Evolutionary conservation across 2,888 invertebrate genomes (phyloP), one percentile per base, ranked within the genome.

Genomic region (Morpho deidamia): DNA sequence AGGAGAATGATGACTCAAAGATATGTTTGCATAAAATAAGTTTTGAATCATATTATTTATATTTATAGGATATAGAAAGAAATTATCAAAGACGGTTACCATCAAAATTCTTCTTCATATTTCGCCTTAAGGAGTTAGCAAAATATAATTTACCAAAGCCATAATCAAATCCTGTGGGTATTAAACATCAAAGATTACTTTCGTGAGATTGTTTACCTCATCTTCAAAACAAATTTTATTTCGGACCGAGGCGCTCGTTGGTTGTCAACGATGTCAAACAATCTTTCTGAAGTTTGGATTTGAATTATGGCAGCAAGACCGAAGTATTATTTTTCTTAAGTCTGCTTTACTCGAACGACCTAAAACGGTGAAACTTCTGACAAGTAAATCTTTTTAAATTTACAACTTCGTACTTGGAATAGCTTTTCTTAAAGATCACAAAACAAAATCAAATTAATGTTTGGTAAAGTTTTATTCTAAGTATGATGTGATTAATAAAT

Each of bases 301-400:
- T 74, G 69, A 72, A 74, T 74, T 73, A 70, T 70, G 60, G 64
- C 51, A 39, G 52, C 55, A 54, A 59, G 56, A 56, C 59, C 59
- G 54, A 58, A 69, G 75, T 69, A 78, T 77, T 77, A 76, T 79
- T 78, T 78, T 70, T 69, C 49, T 7, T 70, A 74, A 76, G 69
- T 73, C 69, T 60, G 68, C 63, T 64, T 68, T 64, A 68, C 71
- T 65, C 68, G 68, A 74, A 71, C 72, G 68, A 64, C 72, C 69
- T 72, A 76, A 75, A 79, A 77, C 74, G 73, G 67, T 39, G 67
- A 59, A 83, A 81, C 70, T 80, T 83, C 78, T 76, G 80, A 80
- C 78, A 78, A 79, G 78, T 73, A 74, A 80, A 79, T 71, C 76
- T 69, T 62, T 70, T 63, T 65, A 75, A 76, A 80, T 78, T 78